Conservation (phyloP, 2,888 invertebrate species). For the Caenorhabditis panamensis region DNA sequence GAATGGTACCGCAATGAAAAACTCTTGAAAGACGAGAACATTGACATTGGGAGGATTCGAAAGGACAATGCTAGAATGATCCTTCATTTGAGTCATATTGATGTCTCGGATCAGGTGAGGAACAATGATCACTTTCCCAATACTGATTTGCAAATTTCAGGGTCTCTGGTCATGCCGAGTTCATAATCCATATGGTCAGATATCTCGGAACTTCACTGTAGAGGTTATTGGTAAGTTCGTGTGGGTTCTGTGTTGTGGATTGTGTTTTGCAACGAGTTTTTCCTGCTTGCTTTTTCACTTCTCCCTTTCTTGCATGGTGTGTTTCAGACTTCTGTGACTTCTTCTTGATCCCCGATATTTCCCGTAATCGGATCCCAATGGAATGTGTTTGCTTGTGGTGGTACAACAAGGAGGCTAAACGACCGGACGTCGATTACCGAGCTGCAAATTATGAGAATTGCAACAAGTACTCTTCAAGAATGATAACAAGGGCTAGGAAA, state of each 20-base stretch:
- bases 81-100: constrained; percentile 73
- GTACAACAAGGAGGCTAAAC: constrained; percentile 58
- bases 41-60: constrained; percentile 23
- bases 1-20: constrained; percentile 64
- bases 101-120: constrained; percentile 79
- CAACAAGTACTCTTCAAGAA: constrained; percentile 64
- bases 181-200: constrained; percentile 77
- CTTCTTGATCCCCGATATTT: constrained; percentile 68
- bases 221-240: constrained; percentile 80
- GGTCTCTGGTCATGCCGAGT: constrained; percentile 81
- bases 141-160: constrained; percentile 65
- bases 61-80: constrained; percentile 67
- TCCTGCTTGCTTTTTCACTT: not conserved
- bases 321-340: constrained; percentile 80
- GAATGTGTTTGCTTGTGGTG: constrained; percentile 79
- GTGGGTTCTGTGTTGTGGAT: not conserved
- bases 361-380: constrained; percentile 67
- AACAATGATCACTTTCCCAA: no score
- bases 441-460: constrained; percentile 66
- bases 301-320: constrained; percentile 27
- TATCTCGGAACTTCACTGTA: constrained; percentile 79
- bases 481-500: constrained; percentile 56
- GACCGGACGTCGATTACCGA: constrained; percentile 68
- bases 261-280: not conserved
- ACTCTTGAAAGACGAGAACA: constrained; percentile 24